These are phyloP conservation scores for Siniperca undulata DNA, from an alignment of 2,797 vertebrate species.

Conservation along the genomic window DNA sequence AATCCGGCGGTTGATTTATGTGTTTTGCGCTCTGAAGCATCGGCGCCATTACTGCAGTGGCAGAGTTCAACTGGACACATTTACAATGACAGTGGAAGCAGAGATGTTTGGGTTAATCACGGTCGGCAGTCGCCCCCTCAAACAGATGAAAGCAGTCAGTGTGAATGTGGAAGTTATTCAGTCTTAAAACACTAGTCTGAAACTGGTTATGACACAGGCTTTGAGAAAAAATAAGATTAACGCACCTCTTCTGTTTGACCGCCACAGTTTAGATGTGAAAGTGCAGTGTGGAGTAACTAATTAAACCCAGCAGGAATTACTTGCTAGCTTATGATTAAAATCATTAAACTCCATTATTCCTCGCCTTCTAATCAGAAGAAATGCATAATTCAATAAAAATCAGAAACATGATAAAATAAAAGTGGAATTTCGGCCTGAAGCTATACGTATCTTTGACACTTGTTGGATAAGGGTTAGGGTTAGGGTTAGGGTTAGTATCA, in stretches of 20 bases:
- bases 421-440: neutral
- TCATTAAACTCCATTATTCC: neutral
- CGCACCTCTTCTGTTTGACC: neutral
- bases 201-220: neutral
- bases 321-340: too few species aligned
- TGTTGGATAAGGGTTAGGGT: too few species aligned
- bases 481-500: neutral
- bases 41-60: neutral
- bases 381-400: conserved; percentile 5
- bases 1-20: neutral
- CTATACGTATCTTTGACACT: neutral
- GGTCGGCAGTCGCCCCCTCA: too few species aligned
- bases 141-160: too few species aligned
- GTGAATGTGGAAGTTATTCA: conserved; percentile 4
- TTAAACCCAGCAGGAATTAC: neutral
- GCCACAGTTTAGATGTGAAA: neutral
- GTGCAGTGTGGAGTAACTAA: conserved; percentile 3
- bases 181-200: neutral
- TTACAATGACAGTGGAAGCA: neutral
- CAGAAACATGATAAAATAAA: neutral
- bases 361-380: neutral
- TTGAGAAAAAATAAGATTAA: neutral
- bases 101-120: conserved; percentile 2
- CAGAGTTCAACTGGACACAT: neutral
- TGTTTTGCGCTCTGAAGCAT: neutral